phyloP scores from a whole-genome alignment of 2,888 invertebrate genomes.

The Cremastinae sp. region DNA sequence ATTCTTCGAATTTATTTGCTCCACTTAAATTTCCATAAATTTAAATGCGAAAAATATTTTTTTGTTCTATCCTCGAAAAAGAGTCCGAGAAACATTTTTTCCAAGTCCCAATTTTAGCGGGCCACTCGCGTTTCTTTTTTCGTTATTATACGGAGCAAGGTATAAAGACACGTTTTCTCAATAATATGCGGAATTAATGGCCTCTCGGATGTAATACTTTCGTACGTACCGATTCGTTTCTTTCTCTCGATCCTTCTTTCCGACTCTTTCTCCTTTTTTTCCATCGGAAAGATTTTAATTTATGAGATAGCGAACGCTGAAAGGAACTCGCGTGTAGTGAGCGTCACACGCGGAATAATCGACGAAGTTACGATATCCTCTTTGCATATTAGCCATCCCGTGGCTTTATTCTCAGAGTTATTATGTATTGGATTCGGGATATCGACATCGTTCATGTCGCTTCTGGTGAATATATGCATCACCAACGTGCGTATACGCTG shows the following conservation, averaged over 20 bases:
- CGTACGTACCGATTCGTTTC: too few species aligned
- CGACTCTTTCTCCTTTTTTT: slow-evolving; percentile 18
- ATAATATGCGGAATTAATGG: too few species aligned
- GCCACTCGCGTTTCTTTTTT: too few species aligned
- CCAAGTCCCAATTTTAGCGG: too few species aligned
- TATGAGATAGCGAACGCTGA: slow-evolving; percentile 29
- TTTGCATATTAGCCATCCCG: slow-evolving; percentile 35
- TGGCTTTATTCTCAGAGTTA: slow-evolving; percentile 29
- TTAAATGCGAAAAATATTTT: too few species aligned
- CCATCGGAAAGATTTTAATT: slow-evolving; percentile 46
- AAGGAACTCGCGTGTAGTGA: slow-evolving; percentile 26
- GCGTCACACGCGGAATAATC: slow-evolving; percentile 15
- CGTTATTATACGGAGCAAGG: too few species aligned
- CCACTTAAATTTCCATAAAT: too few species aligned
- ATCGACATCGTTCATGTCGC: slow-evolving; percentile 39
- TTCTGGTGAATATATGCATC: slow-evolving; percentile 21
- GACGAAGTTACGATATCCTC: slow-evolving; percentile 29
- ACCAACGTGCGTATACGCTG: not conserved
- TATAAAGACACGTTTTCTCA: not conserved
- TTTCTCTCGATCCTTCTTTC: not conserved
- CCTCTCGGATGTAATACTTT: too few species aligned
- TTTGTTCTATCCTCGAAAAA: too few species aligned
- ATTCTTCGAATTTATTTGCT: too few species aligned
- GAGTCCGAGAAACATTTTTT: too few species aligned
- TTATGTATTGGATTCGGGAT: slow-evolving; percentile 19